Base-by-base conservation (phyloP, 2,888 invertebrate species). In the Pachydiplax longipennis region DNA sequence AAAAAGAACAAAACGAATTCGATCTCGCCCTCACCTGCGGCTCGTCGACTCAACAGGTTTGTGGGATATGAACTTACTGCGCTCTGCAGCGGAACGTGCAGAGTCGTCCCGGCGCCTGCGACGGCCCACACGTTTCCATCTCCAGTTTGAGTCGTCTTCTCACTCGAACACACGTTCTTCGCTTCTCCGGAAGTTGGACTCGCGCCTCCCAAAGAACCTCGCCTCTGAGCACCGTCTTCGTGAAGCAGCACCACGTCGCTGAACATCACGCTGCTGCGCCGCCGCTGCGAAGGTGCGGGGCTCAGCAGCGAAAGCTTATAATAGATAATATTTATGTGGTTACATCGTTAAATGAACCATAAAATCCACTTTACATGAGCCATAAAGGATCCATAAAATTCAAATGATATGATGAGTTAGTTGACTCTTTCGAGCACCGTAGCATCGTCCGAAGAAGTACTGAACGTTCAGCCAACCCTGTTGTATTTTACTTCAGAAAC, bases 61-160 rank as follows among this genome's bases (percentile, higher is more conserved):
- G 3, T 13, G 48, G 48, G 48, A 48, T 10, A 48, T 5, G 44
- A 44, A 22, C 61, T 61, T 35, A 81, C 81, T 31, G 61, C 61
- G 81, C 90, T 53, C 37, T 81, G 87, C 22, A 87, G n/a, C 22
- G 87, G 87, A 8, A 87, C 87, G 6, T 87, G 87, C 37, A 87
- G 87, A 18, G 87, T 87, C n/a, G 65, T 25, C n/a, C 65, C 65
- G 37, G 82, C 65, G 15, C 44, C 83, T 6, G 65, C 61, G 22
- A 53, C 83, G 73, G 81, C 48, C 90, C 82, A 83, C 12, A 91
- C 83, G 65, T 91, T 81, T 22, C 90, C 82, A 92, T 93, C 94
- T 95, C 96, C 96, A 92, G 98, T 97, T 94, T 98, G 98, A 6
- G 98, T 98, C 96, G 97, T 98, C 94, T 98, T 98, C 93, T 98